These are phyloP conservation scores for Tetragnatha versicolor DNA, from an alignment of 1,140 invertebrate species.

Conservation along the genomic window DNA sequence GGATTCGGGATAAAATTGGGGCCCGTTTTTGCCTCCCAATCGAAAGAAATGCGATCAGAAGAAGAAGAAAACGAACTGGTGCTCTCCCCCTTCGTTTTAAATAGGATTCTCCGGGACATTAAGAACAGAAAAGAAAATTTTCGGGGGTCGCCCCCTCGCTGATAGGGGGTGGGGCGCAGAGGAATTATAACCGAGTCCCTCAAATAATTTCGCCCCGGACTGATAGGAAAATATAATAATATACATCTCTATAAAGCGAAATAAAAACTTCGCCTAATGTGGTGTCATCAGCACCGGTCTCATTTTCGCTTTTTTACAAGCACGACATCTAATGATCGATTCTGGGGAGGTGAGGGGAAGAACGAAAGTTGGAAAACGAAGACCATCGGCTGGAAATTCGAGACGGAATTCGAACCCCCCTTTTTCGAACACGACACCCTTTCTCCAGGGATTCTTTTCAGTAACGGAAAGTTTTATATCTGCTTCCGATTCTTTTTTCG, in stretches of 20 bases:
- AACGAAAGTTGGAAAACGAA: constrained; percentile 42
- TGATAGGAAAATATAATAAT: constrained; percentile 40
- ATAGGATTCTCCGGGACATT: neutral
- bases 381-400: constrained; percentile 37
- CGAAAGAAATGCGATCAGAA: neutral
- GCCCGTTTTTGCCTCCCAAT: too few species aligned
- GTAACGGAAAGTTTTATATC: constrained; percentile 28
- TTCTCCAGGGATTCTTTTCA: constrained; percentile 10
- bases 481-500: constrained; percentile 26
- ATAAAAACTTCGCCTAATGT: constrained; percentile 23
- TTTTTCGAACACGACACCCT: constrained; percentile 3
- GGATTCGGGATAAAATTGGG: too few species aligned
- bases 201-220: constrained; percentile 14
- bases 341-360: neutral
- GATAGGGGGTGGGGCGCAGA: neutral
- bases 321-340: constrained; percentile 37
- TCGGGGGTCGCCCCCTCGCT: neutral
- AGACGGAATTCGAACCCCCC: neutral
- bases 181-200: constrained; percentile 8
- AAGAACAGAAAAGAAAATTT: neutral
- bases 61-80: neutral
- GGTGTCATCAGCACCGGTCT: constrained; percentile 39
- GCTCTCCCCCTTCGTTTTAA: neutral
- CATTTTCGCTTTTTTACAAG: constrained; percentile 27
- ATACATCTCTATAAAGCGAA: constrained; percentile 24